phyloP scores from a whole-genome alignment of 92 coral and sea anemone genomes.

The Epizoanthus illoricatus region DNA sequence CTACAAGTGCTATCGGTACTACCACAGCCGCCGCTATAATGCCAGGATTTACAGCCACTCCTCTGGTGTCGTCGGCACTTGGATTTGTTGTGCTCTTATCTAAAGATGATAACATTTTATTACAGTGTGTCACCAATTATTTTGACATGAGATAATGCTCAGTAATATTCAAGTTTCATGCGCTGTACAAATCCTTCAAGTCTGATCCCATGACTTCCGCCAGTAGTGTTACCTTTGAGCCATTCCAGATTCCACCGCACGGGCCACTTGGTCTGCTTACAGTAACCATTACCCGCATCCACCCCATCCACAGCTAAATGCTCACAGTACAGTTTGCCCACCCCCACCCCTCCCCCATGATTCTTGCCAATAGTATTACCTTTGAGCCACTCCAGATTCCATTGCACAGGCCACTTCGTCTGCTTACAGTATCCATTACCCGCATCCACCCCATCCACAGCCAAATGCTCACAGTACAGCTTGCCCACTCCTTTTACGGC shows the following conservation, averaged over 20 bases:
- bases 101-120: background rate
- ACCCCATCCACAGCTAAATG: background rate
- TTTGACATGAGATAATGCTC: too few relatives aligned
- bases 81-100: background rate
- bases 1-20: background rate
- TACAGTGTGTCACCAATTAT: too few relatives aligned
- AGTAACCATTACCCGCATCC: constrained; percentile 6
- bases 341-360: too few relatives aligned
- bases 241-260: background rate
- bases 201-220: too few relatives aligned
- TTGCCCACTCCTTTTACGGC: background rate
- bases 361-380: background rate
- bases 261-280: constrained; percentile 12
- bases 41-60: background rate
- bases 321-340: background rate
- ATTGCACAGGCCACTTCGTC: constrained; percentile 2
- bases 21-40: constrained; percentile 5
- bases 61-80: background rate
- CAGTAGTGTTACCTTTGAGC: background rate
- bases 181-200: too few relatives aligned
- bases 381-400: background rate
- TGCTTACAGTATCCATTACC: constrained; percentile 7
- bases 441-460: constrained; percentile 1
- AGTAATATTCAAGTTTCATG: too few relatives aligned
- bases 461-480: background rate